These are phyloP conservation scores for Zeugodacus cucurbitae DNA, from an alignment of 1,140 invertebrate species.

Conservation along the genomic window DNA sequence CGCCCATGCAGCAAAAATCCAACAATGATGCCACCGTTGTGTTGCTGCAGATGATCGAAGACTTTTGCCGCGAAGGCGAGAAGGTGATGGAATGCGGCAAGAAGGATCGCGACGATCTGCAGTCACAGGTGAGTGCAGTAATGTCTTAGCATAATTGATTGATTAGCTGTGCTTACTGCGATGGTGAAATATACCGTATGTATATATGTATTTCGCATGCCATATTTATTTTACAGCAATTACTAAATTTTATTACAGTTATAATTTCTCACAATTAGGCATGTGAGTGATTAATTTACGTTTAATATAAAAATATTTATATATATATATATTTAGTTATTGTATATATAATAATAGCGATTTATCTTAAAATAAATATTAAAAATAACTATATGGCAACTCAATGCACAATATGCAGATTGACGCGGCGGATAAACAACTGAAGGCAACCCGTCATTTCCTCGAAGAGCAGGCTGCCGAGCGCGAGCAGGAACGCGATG, in stretches of 20 bases:
- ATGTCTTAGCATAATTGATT: neutral
- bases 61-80: slow-evolving; percentile 72
- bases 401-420: slow-evolving; percentile 69
- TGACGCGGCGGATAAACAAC: slow-evolving; percentile 82
- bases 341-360: neutral
- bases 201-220: no score
- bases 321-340: no score
- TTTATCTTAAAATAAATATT: neutral
- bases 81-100: slow-evolving; percentile 73
- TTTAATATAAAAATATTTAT: no score
- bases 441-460: slow-evolving; percentile 77
- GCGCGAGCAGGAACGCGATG: slow-evolving; percentile 81
- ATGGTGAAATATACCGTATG: neutral
- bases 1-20: slow-evolving; percentile 53
- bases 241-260: no score
- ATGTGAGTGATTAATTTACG: slow-evolving; percentile 64
- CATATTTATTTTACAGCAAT: no score
- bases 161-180: no score
- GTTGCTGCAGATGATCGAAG: slow-evolving; percentile 71
- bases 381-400: neutral
- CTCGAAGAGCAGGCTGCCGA: slow-evolving; percentile 83
- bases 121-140: slow-evolving; percentile 73
- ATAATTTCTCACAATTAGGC: neutral
- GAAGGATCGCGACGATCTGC: slow-evolving; percentile 76
- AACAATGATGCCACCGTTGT: slow-evolving; percentile 66